These are phyloP conservation scores for Eilema depressum DNA, from an alignment of 2,888 invertebrate species.

Conservation along the genomic window DNA sequence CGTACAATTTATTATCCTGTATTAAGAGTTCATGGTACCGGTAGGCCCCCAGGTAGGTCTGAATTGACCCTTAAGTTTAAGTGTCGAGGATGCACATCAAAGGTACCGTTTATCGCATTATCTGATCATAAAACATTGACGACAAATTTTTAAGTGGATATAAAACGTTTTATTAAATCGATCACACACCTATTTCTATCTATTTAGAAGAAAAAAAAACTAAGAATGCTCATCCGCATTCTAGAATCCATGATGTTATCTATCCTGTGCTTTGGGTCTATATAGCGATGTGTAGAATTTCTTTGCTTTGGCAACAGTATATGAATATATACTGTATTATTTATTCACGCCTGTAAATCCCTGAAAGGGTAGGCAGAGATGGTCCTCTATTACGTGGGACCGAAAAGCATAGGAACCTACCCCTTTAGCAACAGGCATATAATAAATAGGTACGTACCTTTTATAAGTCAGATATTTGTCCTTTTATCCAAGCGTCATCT, in stretches of 20 bases:
- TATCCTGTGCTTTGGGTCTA: not conserved
- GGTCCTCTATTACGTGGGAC: too few relatives aligned
- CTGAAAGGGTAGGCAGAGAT: too few relatives aligned
- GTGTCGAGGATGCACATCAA: constrained; percentile 25
- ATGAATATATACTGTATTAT: too few relatives aligned
- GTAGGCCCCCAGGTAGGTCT: too few relatives aligned
- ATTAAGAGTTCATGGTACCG: too few relatives aligned
- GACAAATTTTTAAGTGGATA: constrained; percentile 13
- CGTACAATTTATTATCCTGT: too few relatives aligned
- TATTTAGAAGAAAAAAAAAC: not conserved
- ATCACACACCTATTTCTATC: not conserved
- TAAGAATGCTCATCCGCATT: not conserved
- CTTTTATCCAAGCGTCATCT: constrained; percentile 51
- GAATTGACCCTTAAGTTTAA: constrained; percentile 19
- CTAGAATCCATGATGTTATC: not conserved
- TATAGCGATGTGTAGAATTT: too few relatives aligned
- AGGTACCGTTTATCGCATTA: constrained; percentile 35
- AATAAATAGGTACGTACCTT: constrained; percentile 12
- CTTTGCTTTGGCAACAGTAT: too few relatives aligned
- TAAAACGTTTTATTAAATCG: constrained; percentile 14
- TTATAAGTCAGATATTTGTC: constrained; percentile 18
- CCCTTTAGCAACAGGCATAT: not conserved
- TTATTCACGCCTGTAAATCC: too few relatives aligned
- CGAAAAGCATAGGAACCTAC: too few relatives aligned
- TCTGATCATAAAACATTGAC: constrained; percentile 19